Conservation (phyloP, 1,140 invertebrate species). For the Berghia stephanieae region DNA sequence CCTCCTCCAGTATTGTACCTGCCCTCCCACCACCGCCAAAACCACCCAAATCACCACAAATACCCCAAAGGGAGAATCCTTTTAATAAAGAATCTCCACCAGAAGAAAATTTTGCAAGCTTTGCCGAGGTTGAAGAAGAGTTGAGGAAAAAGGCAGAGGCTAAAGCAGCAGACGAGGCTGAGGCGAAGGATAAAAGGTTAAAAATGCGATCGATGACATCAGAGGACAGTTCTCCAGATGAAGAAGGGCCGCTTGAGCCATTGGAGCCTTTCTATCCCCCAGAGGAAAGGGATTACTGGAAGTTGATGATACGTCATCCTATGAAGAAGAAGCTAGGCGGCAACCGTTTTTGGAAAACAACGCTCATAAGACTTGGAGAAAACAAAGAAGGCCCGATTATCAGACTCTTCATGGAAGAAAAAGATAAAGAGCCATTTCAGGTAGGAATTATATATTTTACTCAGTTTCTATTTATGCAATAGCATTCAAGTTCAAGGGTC, state of each 20-base stretch:
- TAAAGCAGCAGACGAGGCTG: conserved; percentile 33
- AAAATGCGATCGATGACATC: conserved; percentile 48
- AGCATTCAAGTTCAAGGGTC: too few species aligned
- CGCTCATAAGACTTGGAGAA: conserved; percentile 80
- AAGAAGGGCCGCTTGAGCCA: conserved; percentile 93
- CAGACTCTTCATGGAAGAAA: conserved; percentile 53
- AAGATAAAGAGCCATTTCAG: conserved; percentile 46
- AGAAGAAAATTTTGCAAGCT: conserved; percentile 62
- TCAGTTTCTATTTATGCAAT: too few species aligned
- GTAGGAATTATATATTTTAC: conserved; percentile 8
- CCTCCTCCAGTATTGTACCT: conserved; percentile 30
- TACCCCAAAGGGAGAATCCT: conserved; percentile 76
- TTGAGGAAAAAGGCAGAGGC: conserved; percentile 38
- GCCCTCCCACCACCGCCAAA: conserved; percentile 57
- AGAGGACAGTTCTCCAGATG: conserved; percentile 78
- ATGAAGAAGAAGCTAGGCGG: conserved; percentile 97
- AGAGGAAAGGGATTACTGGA: conserved; percentile 89
- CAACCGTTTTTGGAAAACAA: conserved; percentile 95
- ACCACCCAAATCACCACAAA: conserved; percentile 63
- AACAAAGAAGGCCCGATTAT: conserved; percentile 52
- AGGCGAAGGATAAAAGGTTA: conserved; percentile 33
- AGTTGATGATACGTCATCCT: conserved; percentile 94
- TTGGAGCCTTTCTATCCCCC: conserved; percentile 88
- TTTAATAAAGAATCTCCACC: conserved; percentile 77
- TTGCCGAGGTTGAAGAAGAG: conserved; percentile 52